phyloP scores from a whole-genome alignment of 2,888 invertebrate species.

The Apoda limacodes region DNA sequence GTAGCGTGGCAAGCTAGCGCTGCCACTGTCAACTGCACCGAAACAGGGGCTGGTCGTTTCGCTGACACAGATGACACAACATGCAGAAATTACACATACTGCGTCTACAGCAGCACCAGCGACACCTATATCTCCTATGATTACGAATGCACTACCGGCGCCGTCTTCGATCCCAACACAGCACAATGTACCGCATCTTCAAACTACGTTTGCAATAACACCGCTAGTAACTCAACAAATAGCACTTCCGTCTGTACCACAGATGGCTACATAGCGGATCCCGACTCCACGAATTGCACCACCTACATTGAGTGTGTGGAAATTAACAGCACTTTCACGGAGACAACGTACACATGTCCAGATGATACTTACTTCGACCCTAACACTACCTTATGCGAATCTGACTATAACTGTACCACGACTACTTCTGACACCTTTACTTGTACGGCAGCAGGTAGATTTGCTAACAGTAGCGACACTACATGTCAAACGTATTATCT shows the following conservation, averaged over 20 bases:
- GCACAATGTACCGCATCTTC: constrained; percentile 36
- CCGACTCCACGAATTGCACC: constrained; percentile 37
- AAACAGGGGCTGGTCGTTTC: constrained; percentile 38
- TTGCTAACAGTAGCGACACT: constrained; percentile 40
- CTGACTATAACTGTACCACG: constrained; percentile 34
- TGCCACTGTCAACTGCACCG: constrained; percentile 39
- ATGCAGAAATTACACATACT: constrained; percentile 52
- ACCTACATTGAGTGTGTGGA: constrained; percentile 43
- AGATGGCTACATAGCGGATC: constrained; percentile 41
- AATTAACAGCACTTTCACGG: constrained; percentile 32
- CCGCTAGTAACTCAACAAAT: constrained; percentile 20
- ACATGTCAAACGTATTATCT: constrained; percentile 49
- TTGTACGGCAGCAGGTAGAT: constrained; percentile 48
- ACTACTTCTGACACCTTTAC: constrained; percentile 24
- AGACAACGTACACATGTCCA: constrained; percentile 39
- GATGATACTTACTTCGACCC: constrained; percentile 38
- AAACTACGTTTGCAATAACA: constrained; percentile 38
- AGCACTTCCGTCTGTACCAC: constrained; percentile 33
- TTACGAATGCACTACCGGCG: constrained; percentile 50
- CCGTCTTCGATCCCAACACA: constrained; percentile 44
- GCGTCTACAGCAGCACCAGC: constrained; percentile 31
- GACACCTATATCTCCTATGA: constrained; percentile 34
- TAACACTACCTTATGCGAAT: constrained; percentile 41
- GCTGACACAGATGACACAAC: constrained; percentile 44
- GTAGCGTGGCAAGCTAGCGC: constrained; percentile 28